These are phyloP conservation scores for Oreochromis tanganicae DNA, from an alignment of 2,113 vertebrate genomes.

Conservation along the genomic window DNA sequence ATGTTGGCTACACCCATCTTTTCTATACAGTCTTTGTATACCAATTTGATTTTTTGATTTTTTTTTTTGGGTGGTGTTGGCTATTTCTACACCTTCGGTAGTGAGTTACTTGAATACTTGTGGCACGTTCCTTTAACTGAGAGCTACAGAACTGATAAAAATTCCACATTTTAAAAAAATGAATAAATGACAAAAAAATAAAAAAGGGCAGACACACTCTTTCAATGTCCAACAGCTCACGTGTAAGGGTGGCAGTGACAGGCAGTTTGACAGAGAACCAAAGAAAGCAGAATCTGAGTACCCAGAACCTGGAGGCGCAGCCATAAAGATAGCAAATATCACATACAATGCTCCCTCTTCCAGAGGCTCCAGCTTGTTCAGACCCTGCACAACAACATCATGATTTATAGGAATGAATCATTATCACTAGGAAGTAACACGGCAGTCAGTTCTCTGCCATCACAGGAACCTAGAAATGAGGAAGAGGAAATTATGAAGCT, in stretches of 20 bases:
- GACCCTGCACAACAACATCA: not conserved
- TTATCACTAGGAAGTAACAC: not conserved
- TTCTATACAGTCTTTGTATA: not conserved
- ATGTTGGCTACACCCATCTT: not conserved
- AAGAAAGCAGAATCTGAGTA: not conserved
- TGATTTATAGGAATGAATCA: not conserved
- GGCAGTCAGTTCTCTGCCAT: not conserved
- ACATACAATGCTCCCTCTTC: not conserved
- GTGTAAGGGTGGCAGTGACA: not conserved
- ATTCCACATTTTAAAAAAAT: not conserved
- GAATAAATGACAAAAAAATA: not conserved
- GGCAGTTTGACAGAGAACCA: not conserved
- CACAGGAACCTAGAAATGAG: not conserved
- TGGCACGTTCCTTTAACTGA: not conserved
- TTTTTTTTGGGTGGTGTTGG: not conserved
- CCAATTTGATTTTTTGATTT: not conserved
- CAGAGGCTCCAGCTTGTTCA: not conserved
- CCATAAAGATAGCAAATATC: not conserved
- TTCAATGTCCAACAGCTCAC: not conserved
- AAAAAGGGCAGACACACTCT: not conserved
- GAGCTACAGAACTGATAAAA: accelerated
- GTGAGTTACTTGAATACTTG: not conserved
- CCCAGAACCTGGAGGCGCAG: not conserved
- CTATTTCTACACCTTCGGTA: not conserved
- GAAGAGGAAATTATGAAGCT: constrained; percentile 8